Percentiles rank a stretch among this genome's conserved stretches.
phyloP scores from a whole-genome alignment of 2,113 vertebrate species.

The Petromus typicus region DNA sequence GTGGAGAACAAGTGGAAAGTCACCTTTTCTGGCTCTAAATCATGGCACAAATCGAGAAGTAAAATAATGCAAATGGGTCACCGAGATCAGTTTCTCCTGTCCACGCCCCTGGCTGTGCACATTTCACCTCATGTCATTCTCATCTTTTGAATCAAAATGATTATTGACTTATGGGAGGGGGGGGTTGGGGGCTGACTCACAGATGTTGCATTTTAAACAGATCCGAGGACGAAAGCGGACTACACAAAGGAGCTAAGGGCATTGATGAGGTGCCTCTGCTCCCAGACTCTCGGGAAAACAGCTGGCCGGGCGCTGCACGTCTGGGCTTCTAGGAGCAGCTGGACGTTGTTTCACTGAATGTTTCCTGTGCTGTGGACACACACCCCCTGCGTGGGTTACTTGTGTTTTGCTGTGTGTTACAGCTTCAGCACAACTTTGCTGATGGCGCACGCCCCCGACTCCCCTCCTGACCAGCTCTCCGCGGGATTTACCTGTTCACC shows the following conservation, averaged over 20 bases:
- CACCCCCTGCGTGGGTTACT: background rate
- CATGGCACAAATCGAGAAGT: background rate
- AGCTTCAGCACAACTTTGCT: background rate
- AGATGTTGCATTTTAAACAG: background rate
- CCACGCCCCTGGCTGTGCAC: background rate
- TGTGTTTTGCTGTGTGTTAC: background rate
- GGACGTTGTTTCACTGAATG: background rate
- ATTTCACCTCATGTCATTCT: slow-evolving; percentile 13
- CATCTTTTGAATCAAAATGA: slow-evolving; percentile 18
- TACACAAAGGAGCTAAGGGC: background rate
- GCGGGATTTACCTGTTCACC: background rate
- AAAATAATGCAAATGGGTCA: background rate
- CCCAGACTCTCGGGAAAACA: background rate
- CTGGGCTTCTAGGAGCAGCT: background rate
- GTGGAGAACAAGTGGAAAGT: background rate
- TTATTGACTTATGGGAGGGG: background rate
- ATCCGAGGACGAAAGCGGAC: background rate
- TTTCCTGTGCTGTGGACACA: background rate
- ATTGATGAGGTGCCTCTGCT: background rate
- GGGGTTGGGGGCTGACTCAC: background rate
- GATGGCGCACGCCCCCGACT: background rate
- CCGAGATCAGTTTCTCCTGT: background rate
- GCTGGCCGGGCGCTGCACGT: background rate
- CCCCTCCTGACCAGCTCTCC: background rate
- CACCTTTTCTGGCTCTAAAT: background rate